These are phyloP conservation scores for Amblyteles armatorius DNA, from an alignment of 2,888 invertebrate species.

Conservation along the genomic window DNA sequence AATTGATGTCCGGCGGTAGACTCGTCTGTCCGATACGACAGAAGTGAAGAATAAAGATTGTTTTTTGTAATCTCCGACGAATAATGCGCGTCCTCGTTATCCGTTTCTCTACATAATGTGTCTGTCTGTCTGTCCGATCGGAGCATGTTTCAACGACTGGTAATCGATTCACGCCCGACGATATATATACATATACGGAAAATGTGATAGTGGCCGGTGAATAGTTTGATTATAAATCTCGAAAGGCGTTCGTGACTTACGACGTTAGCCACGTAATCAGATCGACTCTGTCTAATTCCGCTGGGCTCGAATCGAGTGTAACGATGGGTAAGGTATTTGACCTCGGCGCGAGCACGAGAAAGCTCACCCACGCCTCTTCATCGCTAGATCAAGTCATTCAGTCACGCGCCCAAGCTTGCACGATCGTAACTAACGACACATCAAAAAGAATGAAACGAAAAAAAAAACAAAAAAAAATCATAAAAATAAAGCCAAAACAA, in stretches of 20 bases:
- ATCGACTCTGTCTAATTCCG: constrained; percentile 4
- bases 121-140: constrained; percentile 23
- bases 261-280: not conserved
- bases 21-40: not conserved
- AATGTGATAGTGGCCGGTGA: constrained; percentile 3
- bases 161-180: constrained; percentile 43
- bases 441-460: constrained; percentile 37
- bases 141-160: constrained; percentile 28
- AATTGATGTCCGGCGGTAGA: not conserved
- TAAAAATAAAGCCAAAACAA: not conserved
- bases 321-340: constrained; percentile 55
- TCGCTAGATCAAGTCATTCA: constrained; percentile 39
- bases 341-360: constrained; percentile 62
- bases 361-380: constrained; percentile 54
- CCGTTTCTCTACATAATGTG: constrained; percentile 8
- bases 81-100: constrained; percentile 23
- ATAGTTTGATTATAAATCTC: constrained; percentile 30
- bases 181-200: not conserved
- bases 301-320: constrained; percentile 41
- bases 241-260: constrained; percentile 29
- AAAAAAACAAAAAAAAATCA: constrained; percentile 2
- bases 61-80: not conserved
- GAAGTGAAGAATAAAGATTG: not conserved
- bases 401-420: constrained; percentile 50
- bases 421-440: constrained; percentile 27